Evolutionary conservation across 2,888 invertebrate species (phyloP).

Genomic region (Meghimatium bilineatum): DNA sequence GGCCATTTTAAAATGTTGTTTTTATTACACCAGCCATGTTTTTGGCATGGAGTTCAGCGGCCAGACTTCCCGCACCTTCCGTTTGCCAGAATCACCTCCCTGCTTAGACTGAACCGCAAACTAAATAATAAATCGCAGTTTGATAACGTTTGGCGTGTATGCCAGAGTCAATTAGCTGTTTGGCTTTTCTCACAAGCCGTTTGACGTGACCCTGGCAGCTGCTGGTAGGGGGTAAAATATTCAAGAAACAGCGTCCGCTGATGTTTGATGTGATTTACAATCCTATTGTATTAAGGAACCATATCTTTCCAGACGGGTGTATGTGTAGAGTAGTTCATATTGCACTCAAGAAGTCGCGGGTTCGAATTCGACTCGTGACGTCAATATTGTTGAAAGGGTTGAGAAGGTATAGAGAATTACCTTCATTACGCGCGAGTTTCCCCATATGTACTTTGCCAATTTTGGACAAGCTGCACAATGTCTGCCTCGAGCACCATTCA

Average conservation of each 20-base stretch:
- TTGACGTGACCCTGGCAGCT: slow-evolving; percentile 27
- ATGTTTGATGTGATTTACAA: neutral
- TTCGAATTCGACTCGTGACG: no score
- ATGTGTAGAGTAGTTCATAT: no score
- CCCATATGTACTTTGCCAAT: no score
- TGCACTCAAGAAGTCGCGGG: no score
- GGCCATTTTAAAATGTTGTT: no score
- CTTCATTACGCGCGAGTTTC: no score
- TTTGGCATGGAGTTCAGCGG: neutral
- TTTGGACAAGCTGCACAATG: no score
- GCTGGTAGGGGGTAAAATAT: neutral
- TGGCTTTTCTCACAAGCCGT: neutral
- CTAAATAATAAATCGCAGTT: slow-evolving; percentile 35
- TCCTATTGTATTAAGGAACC: neutral
- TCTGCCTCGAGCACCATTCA: no score
- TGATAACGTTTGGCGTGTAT: slow-evolving; percentile 38
- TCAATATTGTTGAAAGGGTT: no score
- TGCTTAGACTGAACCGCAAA: neutral
- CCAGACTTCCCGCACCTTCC: neutral
- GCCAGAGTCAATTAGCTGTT: slow-evolving; percentile 35
- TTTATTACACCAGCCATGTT: no score
- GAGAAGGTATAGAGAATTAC: no score
- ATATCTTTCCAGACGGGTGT: no score
- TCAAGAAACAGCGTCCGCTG: neutral
- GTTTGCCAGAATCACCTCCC: neutral